Percentiles rank a stretch among this genome's conserved stretches.
These are phyloP conservation scores for Sibirionetta formosa DNA, from an alignment of 2,797 vertebrate genomes.

Conservation along the genomic window DNA sequence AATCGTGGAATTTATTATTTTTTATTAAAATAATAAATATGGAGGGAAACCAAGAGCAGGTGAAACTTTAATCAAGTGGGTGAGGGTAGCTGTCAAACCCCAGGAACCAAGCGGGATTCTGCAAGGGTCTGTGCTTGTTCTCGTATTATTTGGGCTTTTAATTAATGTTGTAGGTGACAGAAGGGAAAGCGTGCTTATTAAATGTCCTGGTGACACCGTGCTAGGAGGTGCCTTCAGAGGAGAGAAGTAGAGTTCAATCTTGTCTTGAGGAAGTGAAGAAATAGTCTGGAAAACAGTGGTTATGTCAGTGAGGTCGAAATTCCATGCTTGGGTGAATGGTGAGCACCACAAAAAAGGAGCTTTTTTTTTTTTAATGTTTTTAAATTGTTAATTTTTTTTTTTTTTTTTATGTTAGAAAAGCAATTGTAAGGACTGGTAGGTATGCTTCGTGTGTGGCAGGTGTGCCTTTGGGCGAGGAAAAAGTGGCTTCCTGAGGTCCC, in stretches of 20 bases:
- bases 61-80: neutral
- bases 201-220: neutral
- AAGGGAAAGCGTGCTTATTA: neutral
- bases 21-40: too few species aligned
- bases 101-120: fast-evolving
- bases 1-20: neutral
- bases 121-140: neutral
- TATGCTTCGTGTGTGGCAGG: neutral
- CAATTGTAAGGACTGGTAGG: neutral
- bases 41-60: neutral
- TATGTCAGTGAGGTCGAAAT: neutral
- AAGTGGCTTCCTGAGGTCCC: neutral
- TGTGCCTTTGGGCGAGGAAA: neutral
- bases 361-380: too few species aligned
- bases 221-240: neutral
- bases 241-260: neutral
- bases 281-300: neutral
- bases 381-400: too few species aligned
- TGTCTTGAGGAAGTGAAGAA: neutral
- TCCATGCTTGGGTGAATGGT: neutral
- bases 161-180: fast-evolving
- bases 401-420: neutral
- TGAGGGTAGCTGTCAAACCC: neutral
- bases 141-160: neutral
- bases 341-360: neutral